Evolutionary conservation across 2,888 invertebrate genomes (phyloP).

Genomic region (Syrista parreyssii): DNA sequence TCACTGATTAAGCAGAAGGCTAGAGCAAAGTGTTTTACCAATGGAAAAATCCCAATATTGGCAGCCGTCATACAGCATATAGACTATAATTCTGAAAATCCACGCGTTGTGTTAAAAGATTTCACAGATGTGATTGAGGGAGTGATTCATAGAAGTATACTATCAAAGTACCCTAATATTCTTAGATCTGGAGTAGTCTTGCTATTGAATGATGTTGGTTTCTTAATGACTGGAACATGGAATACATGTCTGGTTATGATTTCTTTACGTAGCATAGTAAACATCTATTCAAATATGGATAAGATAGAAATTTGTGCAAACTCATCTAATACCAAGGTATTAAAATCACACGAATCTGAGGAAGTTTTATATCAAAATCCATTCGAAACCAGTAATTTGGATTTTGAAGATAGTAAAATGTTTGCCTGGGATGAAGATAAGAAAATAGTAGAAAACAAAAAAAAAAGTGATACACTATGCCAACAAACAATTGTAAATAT

Average conservation of each 20-base stretch:
- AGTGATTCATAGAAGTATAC: slow-evolving; percentile 64
- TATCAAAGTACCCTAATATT: slow-evolving; percentile 55
- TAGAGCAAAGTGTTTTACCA: slow-evolving; percentile 36
- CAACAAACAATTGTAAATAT: not conserved
- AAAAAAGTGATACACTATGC: not conserved
- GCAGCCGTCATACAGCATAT: slow-evolving; percentile 57
- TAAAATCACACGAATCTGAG: slow-evolving; percentile 5
- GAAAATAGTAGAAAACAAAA: not conserved
- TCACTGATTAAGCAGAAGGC: slow-evolving; percentile 49
- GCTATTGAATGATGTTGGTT: slow-evolving; percentile 53
- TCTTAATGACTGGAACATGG: slow-evolving; percentile 42
- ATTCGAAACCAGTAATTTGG: not conserved
- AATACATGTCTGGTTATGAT: slow-evolving; percentile 54
- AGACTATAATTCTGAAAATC: slow-evolving; percentile 59
- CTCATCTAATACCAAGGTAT: not conserved
- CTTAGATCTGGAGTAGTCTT: slow-evolving; percentile 55
- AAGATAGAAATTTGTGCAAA: slow-evolving; percentile 15
- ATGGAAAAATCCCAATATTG: slow-evolving; percentile 54
- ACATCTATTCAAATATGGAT: slow-evolving; percentile 53
- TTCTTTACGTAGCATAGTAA: slow-evolving; percentile 52
- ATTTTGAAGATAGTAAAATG: slow-evolving; percentile 3
- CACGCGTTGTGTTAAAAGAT: slow-evolving; percentile 59
- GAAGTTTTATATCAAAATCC: not conserved
- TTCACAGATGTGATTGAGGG: slow-evolving; percentile 64
- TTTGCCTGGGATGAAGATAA: not conserved